Percentiles rank a stretch among this genome's conserved stretches.
Conservation (phyloP, 2,888 invertebrate species). For the Leuctra nigra region DNA sequence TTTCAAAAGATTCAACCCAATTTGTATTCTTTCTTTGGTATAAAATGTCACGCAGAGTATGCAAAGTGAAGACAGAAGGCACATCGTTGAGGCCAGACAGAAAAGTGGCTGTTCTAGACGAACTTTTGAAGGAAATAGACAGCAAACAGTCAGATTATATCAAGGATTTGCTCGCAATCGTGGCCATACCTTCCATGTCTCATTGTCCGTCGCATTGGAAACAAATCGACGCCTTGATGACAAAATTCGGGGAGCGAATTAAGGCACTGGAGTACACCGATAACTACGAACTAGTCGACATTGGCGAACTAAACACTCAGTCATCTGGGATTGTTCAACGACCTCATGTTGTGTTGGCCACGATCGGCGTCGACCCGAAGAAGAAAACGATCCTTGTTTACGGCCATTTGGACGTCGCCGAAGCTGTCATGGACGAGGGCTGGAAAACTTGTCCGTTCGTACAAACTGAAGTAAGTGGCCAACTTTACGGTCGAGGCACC, state of each 20-base stretch:
- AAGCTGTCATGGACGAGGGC: neutral
- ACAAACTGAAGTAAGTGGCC: neutral
- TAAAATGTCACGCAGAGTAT: no score
- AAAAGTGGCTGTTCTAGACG: neutral
- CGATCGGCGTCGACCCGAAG: conserved; percentile 1
- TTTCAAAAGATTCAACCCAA: no score
- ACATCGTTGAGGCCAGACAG: no score
- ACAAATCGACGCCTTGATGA: neutral
- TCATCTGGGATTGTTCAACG: neutral
- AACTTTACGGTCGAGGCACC: neutral
- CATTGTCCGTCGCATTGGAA: neutral
- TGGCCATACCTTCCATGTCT: neutral
- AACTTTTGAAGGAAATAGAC: neutral
- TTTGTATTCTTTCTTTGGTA: no score
- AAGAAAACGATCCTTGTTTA: conserved; percentile 11
- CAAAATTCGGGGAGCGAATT: neutral
- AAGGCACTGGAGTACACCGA: neutral
- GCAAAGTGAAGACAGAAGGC: no score
- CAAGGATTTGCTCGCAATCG: neutral
- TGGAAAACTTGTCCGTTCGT: conserved; percentile 4
- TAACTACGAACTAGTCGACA: neutral
- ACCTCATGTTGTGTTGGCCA: neutral
- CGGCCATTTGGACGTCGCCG: conserved; percentile 8
- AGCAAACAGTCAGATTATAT: neutral
- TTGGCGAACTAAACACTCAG: neutral